Percentiles rank a stretch among this genome's conserved stretches.
Evolutionary conservation across 2,888 invertebrate species (phyloP).

Genomic region (Drymonia ruficornis): DNA sequence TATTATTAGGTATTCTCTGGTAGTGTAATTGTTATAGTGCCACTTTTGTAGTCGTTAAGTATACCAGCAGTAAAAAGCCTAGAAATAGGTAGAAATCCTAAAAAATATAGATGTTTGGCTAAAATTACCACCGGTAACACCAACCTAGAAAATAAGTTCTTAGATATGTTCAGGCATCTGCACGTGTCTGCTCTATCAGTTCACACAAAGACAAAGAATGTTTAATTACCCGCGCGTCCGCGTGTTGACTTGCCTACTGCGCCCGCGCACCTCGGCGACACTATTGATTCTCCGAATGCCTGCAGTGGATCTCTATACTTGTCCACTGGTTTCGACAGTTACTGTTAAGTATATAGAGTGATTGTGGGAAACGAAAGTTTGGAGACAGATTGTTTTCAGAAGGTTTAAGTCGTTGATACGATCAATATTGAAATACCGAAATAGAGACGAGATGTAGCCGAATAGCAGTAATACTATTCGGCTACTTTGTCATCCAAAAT

Average conservation of each 20-base stretch:
- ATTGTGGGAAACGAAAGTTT: constrained; percentile 43
- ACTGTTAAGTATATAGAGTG: constrained; percentile 34
- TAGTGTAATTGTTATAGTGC: too few species aligned
- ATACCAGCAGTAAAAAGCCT: too few species aligned
- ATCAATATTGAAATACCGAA: neutral
- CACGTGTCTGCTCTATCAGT: constrained; percentile 49
- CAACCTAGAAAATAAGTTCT: neutral
- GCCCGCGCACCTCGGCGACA: constrained; percentile 27
- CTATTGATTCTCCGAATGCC: constrained; percentile 55
- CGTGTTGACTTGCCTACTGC: constrained; percentile 62
- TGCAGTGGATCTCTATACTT: constrained; percentile 25
- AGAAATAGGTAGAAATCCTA: too few species aligned
- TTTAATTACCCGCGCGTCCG: constrained; percentile 64
- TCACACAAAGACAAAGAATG: constrained; percentile 69
- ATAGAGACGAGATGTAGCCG: constrained; percentile 2
- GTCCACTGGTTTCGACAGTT: constrained; percentile 43
- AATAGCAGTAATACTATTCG: constrained; percentile 11
- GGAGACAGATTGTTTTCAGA: constrained; percentile 2
- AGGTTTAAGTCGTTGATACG: neutral
- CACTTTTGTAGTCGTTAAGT: too few species aligned
- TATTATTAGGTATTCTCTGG: too few species aligned
- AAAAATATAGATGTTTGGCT: too few species aligned
- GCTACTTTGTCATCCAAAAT: too few species aligned
- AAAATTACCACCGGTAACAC: too few species aligned
- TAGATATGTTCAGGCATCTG: constrained; percentile 18